Base-by-base conservation (phyloP, 2,113 vertebrate genomes). In the Camelus bactrianus region DNA sequence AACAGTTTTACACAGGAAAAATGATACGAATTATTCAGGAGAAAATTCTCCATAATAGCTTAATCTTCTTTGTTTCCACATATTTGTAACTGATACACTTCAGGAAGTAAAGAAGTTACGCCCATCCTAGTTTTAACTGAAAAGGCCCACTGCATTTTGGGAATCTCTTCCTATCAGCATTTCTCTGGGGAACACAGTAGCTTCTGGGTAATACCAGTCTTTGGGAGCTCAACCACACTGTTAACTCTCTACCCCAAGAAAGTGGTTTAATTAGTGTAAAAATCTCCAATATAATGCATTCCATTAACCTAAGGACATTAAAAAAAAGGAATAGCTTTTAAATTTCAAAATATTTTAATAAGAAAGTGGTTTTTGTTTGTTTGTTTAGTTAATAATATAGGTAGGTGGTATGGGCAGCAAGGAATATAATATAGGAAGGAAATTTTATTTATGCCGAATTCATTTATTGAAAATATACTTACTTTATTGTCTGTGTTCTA, bases 11-110 rank as follows among this genome's bases (percentile, higher is more conserved):
- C 32, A 15, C 35, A 91, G 81, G 69, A 92, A 97, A 96, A 95
- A 89, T 85, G 58, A 81, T 95, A 95, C 85, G 65, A 96, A 95
- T 97, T 97, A 97, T 96, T 97, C 65, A 64, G 50, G 95, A 97
- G 72, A 94, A 97, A 97, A 73, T 94, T 94, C 82, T 92, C 87
- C 70, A 84, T 95, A 90, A 92, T 91, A 95, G 75, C 46, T 93
- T 96, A 97, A 97, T 97, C 95, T 97, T 95, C 93, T 93, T 84
- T 96, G 87, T 96, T 98, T 98, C 96, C 80, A 98, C 96, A 91
- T 93, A 97, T 97, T 97, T 93, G 84, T 79, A 96, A 94, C 86
- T 95, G 96, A 97, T 97, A 90, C 0, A 93, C 52, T 95, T 86
- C 94, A 98, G 91, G 96, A 98, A 98, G 86, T 83, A 83, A 88